Evolutionary conservation across 2,113 vertebrate species (phyloP), one percentile per base, ranked within the genome.

Genomic region (Plecturocebus donacophilus): DNA sequence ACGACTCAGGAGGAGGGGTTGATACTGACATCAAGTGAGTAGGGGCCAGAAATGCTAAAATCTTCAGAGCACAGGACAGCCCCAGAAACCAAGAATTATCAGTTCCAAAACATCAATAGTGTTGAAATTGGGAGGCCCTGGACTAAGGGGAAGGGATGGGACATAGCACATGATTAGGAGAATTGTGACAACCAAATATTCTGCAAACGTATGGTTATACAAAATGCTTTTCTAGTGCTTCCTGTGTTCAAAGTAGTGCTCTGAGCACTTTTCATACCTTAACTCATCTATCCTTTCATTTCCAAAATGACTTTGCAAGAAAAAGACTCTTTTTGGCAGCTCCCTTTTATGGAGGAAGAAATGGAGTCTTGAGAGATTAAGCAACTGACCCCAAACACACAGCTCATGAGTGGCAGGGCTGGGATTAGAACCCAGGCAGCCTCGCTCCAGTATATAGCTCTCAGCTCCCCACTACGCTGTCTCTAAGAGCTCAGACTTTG

Each of bases 171-270:
- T 20, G 13, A 35, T 38, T 11, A 52, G 35, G 58, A 35, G 61
- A n/a, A 79, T 0, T 7, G 52, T 21, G 17, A 13, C 16, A 23
- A 38, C 7, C 35, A 23, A 25, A 45, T 4, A 21, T 3, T 38
- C 84, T 81, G 38, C 32, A 47, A 87, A 45, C 9, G 8, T 7
- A 5, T 21, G 17, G 5, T 16, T 3, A 32, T 23, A 27, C 1
- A 27, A 17, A 17, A 35, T 12, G 56, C 17, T 27, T 40, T 12
- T 17, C 80, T 16, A 1, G 1, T 2, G 32, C 6, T 8, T 4
- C 14, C 61, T 45, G 2, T 42, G 20, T 32, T 47, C 70, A 17
- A 45, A 45, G 23, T 10, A 1, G 1, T 6, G 47, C 42, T 52
- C 54, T 73, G 32, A 21, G 49, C 17, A 38, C 75, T 38, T 32